These are phyloP conservation scores for Sardina pilchardus DNA, from an alignment of 2,113 vertebrate species.

Conservation along the genomic window DNA sequence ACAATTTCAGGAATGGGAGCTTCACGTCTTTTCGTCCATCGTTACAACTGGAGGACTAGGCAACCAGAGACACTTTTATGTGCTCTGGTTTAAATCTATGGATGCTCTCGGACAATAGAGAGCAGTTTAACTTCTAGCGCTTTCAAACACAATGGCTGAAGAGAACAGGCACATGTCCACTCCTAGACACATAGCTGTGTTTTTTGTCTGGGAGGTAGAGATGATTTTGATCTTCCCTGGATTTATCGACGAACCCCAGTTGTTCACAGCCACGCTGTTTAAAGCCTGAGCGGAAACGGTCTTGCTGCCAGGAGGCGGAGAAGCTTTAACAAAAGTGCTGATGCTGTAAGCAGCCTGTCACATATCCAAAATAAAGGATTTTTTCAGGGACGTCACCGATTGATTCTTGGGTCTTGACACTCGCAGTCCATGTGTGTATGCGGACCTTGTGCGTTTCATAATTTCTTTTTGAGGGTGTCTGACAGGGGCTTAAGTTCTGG, in stretches of 20 bases:
- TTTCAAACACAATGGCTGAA: neutral
- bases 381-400: neutral
- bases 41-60: no score
- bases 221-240: constrained; percentile 33
- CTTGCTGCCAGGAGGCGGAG: neutral
- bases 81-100: constrained; percentile 8
- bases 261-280: constrained; percentile 9
- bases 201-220: neutral
- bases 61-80: constrained; percentile 13
- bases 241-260: constrained; percentile 26
- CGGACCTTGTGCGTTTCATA: neutral
- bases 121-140: constrained; percentile 3
- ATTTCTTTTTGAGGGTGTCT: neutral
- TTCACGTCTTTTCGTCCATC: neutral
- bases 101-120: neutral
- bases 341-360: constrained; percentile 51
- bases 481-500: neutral
- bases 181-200: neutral
- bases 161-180: constrained; percentile 12
- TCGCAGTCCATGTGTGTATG: neutral
- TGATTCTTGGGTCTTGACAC: neutral
- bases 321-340: constrained; percentile 37
- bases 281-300: constrained; percentile 39
- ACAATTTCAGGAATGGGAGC: neutral
- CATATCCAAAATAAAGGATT: constrained; percentile 34